Evolutionary conservation across 2,113 vertebrate species (phyloP).

Genomic region (Crotalus horridus): DNA sequence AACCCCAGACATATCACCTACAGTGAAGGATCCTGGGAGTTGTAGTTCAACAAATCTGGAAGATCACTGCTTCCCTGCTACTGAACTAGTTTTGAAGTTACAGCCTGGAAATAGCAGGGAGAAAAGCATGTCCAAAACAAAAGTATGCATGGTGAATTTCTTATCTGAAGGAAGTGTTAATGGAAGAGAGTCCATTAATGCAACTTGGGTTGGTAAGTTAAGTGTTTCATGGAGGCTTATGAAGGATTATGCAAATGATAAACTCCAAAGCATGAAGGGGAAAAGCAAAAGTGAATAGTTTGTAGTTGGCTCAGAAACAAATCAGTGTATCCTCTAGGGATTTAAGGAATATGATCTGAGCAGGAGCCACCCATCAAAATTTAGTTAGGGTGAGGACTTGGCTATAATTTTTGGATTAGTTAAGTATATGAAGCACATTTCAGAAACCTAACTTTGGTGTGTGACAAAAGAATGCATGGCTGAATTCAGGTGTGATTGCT

Average conservation of each 20-base stretch:
- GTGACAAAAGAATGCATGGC: neutral
- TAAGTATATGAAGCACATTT: neutral
- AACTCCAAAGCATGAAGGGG: neutral
- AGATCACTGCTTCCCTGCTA: neutral
- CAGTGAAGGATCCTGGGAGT: neutral
- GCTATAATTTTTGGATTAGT: neutral
- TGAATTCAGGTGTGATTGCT: neutral
- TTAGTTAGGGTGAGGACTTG: neutral
- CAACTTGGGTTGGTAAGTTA: neutral
- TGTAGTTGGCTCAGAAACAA: neutral
- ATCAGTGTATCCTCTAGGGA: neutral
- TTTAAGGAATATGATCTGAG: neutral
- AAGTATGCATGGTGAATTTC: neutral
- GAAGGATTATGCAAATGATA: neutral
- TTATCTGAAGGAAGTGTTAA: neutral
- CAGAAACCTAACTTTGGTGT: neutral
- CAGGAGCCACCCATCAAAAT: neutral
- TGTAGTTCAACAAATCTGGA: neutral
- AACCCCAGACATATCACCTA: neutral
- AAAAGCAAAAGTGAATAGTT: neutral
- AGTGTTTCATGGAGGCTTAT: neutral
- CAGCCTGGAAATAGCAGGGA: neutral
- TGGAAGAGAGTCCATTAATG: neutral
- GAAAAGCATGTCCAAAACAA: neutral
- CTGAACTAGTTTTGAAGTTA: neutral